Evolutionary conservation across 2,113 vertebrate species (phyloP), one percentile per base, ranked within the genome.

Genomic region (Cheilinus undulatus): DNA sequence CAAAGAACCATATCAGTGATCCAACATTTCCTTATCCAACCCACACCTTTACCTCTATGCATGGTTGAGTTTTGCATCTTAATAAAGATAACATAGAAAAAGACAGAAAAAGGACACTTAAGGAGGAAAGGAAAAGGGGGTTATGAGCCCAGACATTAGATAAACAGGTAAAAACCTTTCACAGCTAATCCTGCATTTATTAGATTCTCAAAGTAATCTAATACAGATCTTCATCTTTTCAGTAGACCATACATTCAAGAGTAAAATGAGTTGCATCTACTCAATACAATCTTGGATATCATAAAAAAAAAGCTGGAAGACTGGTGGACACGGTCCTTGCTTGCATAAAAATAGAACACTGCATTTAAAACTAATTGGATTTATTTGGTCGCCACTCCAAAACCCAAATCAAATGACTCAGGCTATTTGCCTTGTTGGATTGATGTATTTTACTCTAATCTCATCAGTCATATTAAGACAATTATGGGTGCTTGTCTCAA

Each of bases 401-500:
- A 1, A 48, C 70, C 38, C 52, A 73, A 65, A 87, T 60, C 4
- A 3, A 79, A 77, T 49, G 69, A 75, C 30, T 76, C 52, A 17
- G 54, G 27, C 17, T 30, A 27, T 49, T 63, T 69, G 74, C 19
- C 43, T 69, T 32, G 32, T 66, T 13, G 4, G 28, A 60, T 52
- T 0, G 23, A 22, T 34, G 70, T 79, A 82, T 83, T 76, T 86
- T 81, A 80, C 81, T 78, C 85, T 65, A 61, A 57, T 61, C 40
- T 73, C 13, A 46, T 85, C 58, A 46, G 46, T 84, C 54, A 81
- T 61, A 56, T 64, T 74, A 46, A 10, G 80, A 80, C 73, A 79
- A 80, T 86, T 78, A 87, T 62, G 66, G 86, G 59, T 63, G 84
- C 80, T 90, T 90, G 84, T 83, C 86, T 90, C 86, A 90, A 90